Conservation (phyloP, 2,888 invertebrate genomes). For the Hecatera dysodea region DNA sequence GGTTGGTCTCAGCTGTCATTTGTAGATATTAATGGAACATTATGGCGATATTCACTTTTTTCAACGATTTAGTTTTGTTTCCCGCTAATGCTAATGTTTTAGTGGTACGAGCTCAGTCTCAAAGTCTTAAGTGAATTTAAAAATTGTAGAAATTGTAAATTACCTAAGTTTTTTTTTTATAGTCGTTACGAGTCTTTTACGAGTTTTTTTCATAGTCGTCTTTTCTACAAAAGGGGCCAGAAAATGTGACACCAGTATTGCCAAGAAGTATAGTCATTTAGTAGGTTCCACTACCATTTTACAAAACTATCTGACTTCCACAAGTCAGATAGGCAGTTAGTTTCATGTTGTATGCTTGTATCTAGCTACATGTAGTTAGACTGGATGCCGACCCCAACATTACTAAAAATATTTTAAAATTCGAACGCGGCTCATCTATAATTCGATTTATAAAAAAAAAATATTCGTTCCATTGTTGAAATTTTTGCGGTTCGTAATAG, state of each 20-base stretch:
- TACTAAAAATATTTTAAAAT: slow-evolving; percentile 13
- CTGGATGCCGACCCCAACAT: background rate
- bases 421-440: slow-evolving; percentile 6
- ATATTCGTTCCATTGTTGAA: slow-evolving; percentile 25
- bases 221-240: background rate
- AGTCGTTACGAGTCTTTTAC: too few relatives aligned
- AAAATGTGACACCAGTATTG: background rate
- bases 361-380: background rate
- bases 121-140: too few relatives aligned
- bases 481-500: slow-evolving; percentile 15
- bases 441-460: slow-evolving; percentile 5
- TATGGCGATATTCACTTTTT: too few relatives aligned
- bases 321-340: background rate
- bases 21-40: too few relatives aligned
- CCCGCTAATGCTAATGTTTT: too few relatives aligned
- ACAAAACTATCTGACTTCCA: too few relatives aligned
- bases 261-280: background rate
- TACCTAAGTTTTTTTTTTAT: too few relatives aligned
- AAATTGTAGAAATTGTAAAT: too few relatives aligned
- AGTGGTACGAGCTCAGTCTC: too few relatives aligned
- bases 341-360: background rate
- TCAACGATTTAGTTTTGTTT: too few relatives aligned
- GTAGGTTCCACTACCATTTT: too few relatives aligned
- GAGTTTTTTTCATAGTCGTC: too few relatives aligned
- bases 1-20: background rate